These are phyloP conservation scores for Bellardia pandia DNA, from an alignment of 2,888 invertebrate species.

Conservation along the genomic window DNA sequence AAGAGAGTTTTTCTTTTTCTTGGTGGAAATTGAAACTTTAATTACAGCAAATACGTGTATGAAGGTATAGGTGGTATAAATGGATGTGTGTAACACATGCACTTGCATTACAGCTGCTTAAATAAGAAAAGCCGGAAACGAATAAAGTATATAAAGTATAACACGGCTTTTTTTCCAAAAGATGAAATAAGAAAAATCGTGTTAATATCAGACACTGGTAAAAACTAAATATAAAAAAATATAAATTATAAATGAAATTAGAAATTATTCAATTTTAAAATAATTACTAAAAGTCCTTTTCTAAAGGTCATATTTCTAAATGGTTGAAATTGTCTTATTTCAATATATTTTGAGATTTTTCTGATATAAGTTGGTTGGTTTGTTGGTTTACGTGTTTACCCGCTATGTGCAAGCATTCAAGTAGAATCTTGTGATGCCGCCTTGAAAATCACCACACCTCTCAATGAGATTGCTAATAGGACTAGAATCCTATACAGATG, in stretches of 20 bases:
- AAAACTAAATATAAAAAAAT: background rate
- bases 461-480: too few species aligned
- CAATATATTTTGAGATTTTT: too few species aligned
- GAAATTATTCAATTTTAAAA: background rate
- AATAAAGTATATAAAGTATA: slow-evolving; percentile 44
- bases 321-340: too few species aligned
- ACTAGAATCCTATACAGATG: too few species aligned
- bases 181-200: background rate
- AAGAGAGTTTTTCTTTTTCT: slow-evolving; percentile 46
- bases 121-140: slow-evolving; percentile 53
- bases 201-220: slow-evolving; percentile 4
- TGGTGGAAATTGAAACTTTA: slow-evolving; percentile 71
- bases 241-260: too few species aligned
- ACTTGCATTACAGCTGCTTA: slow-evolving; percentile 26
- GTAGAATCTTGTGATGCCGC: too few species aligned
- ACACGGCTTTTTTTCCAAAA: background rate
- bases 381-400: too few species aligned
- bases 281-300: too few species aligned
- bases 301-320: too few species aligned
- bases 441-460: too few species aligned
- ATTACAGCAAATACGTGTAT: slow-evolving; percentile 66
- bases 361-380: too few species aligned
- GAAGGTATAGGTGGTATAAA: background rate
- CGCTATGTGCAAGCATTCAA: too few species aligned
- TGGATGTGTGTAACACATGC: background rate